A percentile compares a stretch with the other conserved stretches of the same genome.
These are phyloP conservation scores for Pelmatolapia mariae DNA, from an alignment of 2,113 vertebrate genomes.

Conservation along the genomic window DNA sequence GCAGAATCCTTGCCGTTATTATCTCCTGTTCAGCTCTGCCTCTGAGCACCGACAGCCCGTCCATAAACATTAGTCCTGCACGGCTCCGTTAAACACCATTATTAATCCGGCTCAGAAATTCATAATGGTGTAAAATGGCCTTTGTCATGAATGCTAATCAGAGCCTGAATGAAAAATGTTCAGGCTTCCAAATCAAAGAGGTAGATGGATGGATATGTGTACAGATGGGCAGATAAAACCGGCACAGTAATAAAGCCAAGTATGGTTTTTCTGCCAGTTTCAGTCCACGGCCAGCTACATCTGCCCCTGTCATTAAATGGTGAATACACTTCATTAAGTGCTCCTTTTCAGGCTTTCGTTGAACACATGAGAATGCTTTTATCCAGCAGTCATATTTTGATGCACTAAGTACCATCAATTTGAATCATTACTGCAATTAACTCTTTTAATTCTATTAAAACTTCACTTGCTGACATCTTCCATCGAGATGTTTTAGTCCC, in stretches of 20 bases:
- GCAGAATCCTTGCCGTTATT: background rate
- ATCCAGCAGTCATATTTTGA: background rate
- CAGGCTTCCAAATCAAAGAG: background rate
- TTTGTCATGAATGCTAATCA: background rate
- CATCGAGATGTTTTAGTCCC: background rate
- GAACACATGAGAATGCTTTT: background rate
- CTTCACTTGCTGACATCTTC: background rate
- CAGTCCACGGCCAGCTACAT: background rate
- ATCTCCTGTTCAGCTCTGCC: background rate
- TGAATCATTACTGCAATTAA: background rate
- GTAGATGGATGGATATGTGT: background rate
- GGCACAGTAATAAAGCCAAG: background rate
- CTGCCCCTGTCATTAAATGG: background rate
- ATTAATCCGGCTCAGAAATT: background rate
- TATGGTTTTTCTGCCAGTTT: background rate
- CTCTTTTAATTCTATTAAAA: background rate
- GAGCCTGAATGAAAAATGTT: background rate
- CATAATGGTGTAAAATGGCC: constrained; percentile 18
- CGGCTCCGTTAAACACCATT: constrained; percentile 2
- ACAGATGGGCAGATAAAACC: background rate
- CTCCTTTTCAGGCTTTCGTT: background rate
- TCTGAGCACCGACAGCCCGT: background rate
- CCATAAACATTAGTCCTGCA: background rate
- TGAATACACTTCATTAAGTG: background rate
- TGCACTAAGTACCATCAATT: background rate